These are phyloP conservation scores for Pseudorhiza aurosa DNA, from an alignment of 30 jellyfish, hydroid and myxozoan genomes.

Conservation along the genomic window DNA sequence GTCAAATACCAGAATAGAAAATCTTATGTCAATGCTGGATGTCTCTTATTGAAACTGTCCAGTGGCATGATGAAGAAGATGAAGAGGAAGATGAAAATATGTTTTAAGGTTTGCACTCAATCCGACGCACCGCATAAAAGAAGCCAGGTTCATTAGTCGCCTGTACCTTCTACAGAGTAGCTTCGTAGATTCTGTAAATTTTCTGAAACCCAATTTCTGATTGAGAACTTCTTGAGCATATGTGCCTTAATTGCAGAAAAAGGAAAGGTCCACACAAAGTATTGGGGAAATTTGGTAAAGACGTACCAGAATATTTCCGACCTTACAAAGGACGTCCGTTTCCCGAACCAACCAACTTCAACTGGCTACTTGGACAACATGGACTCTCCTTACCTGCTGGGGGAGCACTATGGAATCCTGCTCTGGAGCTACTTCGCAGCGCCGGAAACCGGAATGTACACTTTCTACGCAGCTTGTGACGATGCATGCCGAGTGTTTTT, in stretches of 20 bases:
- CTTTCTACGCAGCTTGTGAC: conserved; percentile 70
- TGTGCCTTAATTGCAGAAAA: conserved; percentile 33
- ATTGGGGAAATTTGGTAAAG: conserved; percentile 5
- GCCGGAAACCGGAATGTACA: conserved; percentile 76
- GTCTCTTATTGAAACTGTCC: too few species aligned
- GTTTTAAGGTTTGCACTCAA: too few species aligned
- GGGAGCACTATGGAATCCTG: conserved; percentile 66
- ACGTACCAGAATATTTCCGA: conserved; percentile 5
- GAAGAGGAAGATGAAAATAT: too few species aligned
- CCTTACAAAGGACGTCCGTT: conserved; percentile 71
- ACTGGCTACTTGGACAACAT: conserved; percentile 77
- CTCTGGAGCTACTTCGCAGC: conserved; percentile 75
- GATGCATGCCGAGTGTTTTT: conserved; percentile 66
- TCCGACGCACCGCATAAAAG: too few species aligned
- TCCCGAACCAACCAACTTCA: conserved; percentile 77
- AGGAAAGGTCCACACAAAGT: conserved; percentile 75
- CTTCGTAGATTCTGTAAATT: too few species aligned
- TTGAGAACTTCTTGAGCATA: too few species aligned
- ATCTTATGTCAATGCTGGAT: too few species aligned
- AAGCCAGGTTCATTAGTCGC: too few species aligned
- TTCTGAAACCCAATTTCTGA: too few species aligned
- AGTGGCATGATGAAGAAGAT: too few species aligned
- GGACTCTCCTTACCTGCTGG: conserved; percentile 61
- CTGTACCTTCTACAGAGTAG: too few species aligned
- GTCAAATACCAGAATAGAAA: too few species aligned